Evolutionary conservation across 2,888 invertebrate species (phyloP), one percentile per base, ranked within the genome.

Genomic region (Eilema griseolum): DNA sequence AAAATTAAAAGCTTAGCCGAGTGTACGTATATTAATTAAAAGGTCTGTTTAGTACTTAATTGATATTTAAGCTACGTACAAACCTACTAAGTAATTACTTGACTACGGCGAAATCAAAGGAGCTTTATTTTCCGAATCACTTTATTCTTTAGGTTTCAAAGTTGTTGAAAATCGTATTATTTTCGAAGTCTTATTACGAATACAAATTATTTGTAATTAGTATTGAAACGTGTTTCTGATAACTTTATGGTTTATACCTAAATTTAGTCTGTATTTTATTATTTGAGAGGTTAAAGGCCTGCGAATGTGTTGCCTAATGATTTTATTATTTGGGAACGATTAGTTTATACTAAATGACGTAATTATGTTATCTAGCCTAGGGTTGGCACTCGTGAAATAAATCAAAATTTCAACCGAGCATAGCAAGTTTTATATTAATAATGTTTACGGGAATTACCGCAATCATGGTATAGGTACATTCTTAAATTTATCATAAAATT

Each of bases 1-100:
- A 71, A 74, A 81, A 81, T 81, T 81, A 81, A 80, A 82, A 76
- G 74, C 80, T 79, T 65, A 67, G 59, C 61, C 70, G 68, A 79
- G 70, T 63, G 65, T 71, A 79, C 71, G 72, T 59, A 72, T 65
- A 73, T 79, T 79, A 79, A 81, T 81, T 76, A 82, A 82, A 82
- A 80, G 78, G 82, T 75, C 71, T 73, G 73, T 52, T 67, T 72
- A 78, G 74, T 67, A 69, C 69, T 71, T 74, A 80, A 81, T 81
- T 81, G 80, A 78, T 78, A 82, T 82, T 81, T 75, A 78, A 77
- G 75, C 75, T 73, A 73, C 65, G 74, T 67, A 46, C 61, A 69
- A 70, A 76, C 75, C 72, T 78, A 70, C 67, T 72, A 80, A 77
- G 74, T 77, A 72, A 80, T n/a, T n/a, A n/a, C n/a, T n/a, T n/a